These are phyloP conservation scores for Scaptomyza reducta DNA, from an alignment of 2,888 invertebrate genomes.

Conservation along the genomic window DNA sequence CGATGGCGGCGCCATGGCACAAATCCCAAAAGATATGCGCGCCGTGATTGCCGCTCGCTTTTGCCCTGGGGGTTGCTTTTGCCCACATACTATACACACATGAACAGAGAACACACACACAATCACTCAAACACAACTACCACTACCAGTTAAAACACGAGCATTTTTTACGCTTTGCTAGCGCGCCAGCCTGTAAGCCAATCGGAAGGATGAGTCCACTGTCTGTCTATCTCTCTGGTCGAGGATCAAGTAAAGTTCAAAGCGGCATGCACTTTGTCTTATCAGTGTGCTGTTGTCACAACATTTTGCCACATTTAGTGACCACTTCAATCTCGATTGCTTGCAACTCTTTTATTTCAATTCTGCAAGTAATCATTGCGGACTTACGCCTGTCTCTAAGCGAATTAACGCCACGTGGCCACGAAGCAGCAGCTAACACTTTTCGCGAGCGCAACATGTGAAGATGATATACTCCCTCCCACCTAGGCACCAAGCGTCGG, in stretches of 20 bases:
- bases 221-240: conserved; percentile 6
- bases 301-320: conserved; percentile 48
- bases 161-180: conserved; percentile 69
- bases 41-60: conserved; percentile 65
- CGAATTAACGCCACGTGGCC: conserved; percentile 72
- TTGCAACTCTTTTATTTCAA: conserved; percentile 61
- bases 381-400: conserved; percentile 74
- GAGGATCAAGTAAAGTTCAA: conserved; percentile 61
- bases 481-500: conserved; percentile 12
- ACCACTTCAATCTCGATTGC: conserved; percentile 47
- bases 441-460: conserved; percentile 66
- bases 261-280: conserved; percentile 36
- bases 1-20: conserved; percentile 81
- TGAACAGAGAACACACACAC: conserved; percentile 6
- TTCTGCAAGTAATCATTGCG: conserved; percentile 63
- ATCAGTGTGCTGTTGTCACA: conserved; percentile 43
- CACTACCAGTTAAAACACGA: conserved; percentile 69
- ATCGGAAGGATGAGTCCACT: conserved; percentile 71
- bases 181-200: conserved; percentile 60
- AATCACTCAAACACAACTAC: conserved; percentile 10
- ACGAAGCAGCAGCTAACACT: conserved; percentile 35
- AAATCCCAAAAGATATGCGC: conserved; percentile 78
- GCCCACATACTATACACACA: conserved; percentile 31
- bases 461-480: conserved; percentile 28
- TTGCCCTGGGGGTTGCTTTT: conserved; percentile 77